Conservation (phyloP, 2,113 vertebrate genomes). For the Anas platyrhynchos region DNA sequence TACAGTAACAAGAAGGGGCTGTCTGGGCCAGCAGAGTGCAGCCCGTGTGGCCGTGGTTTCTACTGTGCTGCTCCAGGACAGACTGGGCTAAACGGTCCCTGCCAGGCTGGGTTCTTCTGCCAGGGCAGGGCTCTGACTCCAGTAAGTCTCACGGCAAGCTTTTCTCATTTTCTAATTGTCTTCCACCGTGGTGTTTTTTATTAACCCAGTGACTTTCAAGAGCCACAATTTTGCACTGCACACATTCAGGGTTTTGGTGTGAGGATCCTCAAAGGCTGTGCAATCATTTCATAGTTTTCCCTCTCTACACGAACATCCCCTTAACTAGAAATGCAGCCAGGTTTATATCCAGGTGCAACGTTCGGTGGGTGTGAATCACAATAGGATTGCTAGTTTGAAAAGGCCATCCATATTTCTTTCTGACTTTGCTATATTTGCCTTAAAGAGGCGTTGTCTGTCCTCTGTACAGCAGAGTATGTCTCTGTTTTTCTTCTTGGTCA, state of each 20-base stretch:
- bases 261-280: not conserved
- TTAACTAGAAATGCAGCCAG: not conserved
- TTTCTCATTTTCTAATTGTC: not conserved
- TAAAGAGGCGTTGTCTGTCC: not conserved
- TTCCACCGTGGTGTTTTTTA: accelerated
- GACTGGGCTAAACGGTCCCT: conserved; percentile 78
- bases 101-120: conserved; percentile 86
- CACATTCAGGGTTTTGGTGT: accelerated
- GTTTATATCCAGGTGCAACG: not conserved
- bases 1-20: conserved; percentile 76
- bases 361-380: not conserved
- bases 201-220: not conserved
- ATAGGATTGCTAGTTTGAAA: not conserved
- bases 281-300: accelerated
- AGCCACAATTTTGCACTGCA: not conserved
- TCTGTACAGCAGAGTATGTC: not conserved
- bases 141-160: conserved; percentile 64
- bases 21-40: conserved; percentile 71
- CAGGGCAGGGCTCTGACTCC: conserved; percentile 78
- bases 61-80: conserved; percentile 82
- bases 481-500: not conserved
- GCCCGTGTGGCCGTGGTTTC: conserved; percentile 79
- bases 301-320: not conserved
- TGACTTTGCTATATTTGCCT: not conserved
- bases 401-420: not conserved